Percentiles rank a stretch among this genome's conserved stretches.
phyloP scores from a whole-genome alignment of 2,888 invertebrate genomes.

The Parelbella ahira region DNA sequence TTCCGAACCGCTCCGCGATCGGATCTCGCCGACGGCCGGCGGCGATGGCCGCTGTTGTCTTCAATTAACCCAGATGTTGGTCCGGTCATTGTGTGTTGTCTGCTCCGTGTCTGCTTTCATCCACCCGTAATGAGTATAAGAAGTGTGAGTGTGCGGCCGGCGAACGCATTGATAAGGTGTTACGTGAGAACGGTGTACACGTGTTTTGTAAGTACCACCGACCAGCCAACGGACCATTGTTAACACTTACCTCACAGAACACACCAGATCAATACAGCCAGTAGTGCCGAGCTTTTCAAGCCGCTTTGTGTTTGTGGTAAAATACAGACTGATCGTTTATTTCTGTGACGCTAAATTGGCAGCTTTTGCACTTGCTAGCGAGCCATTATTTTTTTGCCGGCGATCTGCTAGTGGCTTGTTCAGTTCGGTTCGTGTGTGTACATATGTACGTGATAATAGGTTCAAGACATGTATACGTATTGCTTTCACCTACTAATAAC shows the following conservation, averaged over 20 bases:
- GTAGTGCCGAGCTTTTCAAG: too few species aligned
- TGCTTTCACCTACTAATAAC: constrained; percentile 9
- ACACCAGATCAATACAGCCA: too few species aligned
- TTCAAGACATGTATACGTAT: constrained; percentile 5
- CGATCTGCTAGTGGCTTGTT: constrained; percentile 5
- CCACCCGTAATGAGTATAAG: constrained; percentile 59
- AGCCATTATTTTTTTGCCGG: constrained; percentile 21
- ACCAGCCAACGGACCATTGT: constrained; percentile 19
- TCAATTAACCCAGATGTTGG: constrained; percentile 74
- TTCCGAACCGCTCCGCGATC: constrained; percentile 54
- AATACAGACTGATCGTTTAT: background rate
- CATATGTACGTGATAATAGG: constrained; percentile 13
- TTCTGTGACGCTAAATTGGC: constrained; percentile 10
- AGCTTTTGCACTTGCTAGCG: constrained; percentile 3
- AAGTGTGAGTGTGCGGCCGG: constrained; percentile 53
- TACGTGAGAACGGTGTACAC: constrained; percentile 50
- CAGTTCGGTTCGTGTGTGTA: constrained; percentile 9
- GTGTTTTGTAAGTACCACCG: constrained; percentile 35
- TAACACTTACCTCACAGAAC: constrained; percentile 13
- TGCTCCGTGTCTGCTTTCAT: constrained; percentile 76
- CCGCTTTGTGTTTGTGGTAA: background rate
- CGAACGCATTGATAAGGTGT: constrained; percentile 53
- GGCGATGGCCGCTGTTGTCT: constrained; percentile 64
- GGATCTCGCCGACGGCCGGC: constrained; percentile 51
- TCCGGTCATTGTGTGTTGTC: constrained; percentile 67